Evolutionary conservation across 2,113 vertebrate species (phyloP).

Genomic region (Pagrus major): DNA sequence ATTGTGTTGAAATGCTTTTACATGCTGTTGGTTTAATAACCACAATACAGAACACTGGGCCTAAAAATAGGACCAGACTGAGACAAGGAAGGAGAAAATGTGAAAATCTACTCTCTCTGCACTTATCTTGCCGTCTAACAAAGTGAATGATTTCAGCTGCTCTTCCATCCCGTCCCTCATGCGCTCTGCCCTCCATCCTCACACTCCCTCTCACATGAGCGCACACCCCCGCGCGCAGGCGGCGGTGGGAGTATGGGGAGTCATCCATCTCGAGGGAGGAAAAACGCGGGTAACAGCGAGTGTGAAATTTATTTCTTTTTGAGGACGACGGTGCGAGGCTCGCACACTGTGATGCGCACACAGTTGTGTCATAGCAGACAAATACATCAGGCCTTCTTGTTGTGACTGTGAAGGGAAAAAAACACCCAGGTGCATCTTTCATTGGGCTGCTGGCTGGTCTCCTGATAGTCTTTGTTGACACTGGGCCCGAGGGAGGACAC

Average conservation of each 20-base stretch:
- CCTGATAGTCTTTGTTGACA: slow-evolving; percentile 55
- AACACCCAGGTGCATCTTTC: slow-evolving; percentile 37
- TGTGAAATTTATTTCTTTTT: slow-evolving; percentile 27
- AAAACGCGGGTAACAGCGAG: slow-evolving; percentile 33
- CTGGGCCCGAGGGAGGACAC: slow-evolving; percentile 37
- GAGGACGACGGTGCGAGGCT: not conserved
- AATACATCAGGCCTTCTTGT: slow-evolving; percentile 38
- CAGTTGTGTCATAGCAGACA: slow-evolving; percentile 35
- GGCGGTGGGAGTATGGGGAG: slow-evolving; percentile 16
- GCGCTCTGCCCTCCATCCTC: not conserved
- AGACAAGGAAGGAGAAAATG: slow-evolving; percentile 1
- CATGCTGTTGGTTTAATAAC: slow-evolving; percentile 26
- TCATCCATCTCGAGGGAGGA: slow-evolving; percentile 12
- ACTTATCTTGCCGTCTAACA: not conserved
- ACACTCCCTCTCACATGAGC: not conserved
- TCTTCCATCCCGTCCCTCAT: not conserved
- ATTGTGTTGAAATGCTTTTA: slow-evolving; percentile 13
- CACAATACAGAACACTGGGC: slow-evolving; percentile 1
- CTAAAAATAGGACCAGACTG: slow-evolving; percentile 32
- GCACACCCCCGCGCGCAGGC: not conserved
- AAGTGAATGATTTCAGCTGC: slow-evolving; percentile 25
- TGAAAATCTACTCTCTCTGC: slow-evolving; percentile 8
- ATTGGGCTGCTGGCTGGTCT: slow-evolving; percentile 31
- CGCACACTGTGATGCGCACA: not conserved
- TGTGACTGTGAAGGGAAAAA: not conserved